Evolutionary conservation across 1,140 invertebrate species (phyloP), one percentile per base, ranked within the genome.

Genomic region (Varroa destructor): DNA sequence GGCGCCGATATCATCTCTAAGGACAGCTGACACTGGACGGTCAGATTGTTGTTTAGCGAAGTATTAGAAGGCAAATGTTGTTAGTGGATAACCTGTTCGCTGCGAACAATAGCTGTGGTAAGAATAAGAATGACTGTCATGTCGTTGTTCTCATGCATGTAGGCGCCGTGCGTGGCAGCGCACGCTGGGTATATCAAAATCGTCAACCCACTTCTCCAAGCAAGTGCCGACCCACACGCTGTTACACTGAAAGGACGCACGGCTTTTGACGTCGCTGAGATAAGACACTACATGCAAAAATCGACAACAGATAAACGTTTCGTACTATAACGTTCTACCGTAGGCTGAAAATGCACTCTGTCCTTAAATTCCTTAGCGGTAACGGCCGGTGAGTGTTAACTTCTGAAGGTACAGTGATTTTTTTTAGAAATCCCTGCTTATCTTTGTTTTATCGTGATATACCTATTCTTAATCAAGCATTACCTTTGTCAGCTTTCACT

Each of bases 91-190:
- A 1, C 1, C 71, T 72, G 72, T 25, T 67, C n/a, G 42, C 51
- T 42, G n/a, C 8, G 61, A 12, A 25, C 55, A 6, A 10, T 73
- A 10, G 64, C 10, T 70, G 6, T 73, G n/a, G 72, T 70, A 55
- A 37, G 5, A 40, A 54, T 73, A 0, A 10, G 43, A 55, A 8
- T 64, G 42, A 46, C 25, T 74, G 61, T 56, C 64, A 64, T 74
- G 43, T 54, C 43, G 25, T 51, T 51, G 46, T 51, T 36, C 4
- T n/a, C 72, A 72, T 75, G 12, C 72, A 72, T 75, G 12, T 71
- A 81, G 80, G 77, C 78, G 1, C 42, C 80, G 64, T 77, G 77
- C 37, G 79, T 76, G 77, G 78, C 81, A 8, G 77, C 77, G 0
- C 75, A 75, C 43, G 74, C 75, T 64, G 75, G 76, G 1, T 72